A percentile compares a stretch with the other conserved stretches of the same genome.
Conservation (phyloP, 2,797 vertebrate species). For the Sciurus vulgaris region DNA sequence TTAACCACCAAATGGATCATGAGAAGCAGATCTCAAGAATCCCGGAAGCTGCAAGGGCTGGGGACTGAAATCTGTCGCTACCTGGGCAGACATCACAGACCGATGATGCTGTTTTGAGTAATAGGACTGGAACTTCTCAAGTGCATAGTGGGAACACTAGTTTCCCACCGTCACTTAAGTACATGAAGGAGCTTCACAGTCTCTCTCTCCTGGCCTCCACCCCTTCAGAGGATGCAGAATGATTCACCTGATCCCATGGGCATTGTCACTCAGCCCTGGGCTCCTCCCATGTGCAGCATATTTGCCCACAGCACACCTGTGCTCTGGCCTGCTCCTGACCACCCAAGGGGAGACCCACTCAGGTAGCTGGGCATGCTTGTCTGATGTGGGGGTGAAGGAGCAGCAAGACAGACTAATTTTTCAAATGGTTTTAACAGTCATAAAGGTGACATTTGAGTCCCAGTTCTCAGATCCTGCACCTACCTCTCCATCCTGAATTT, state of each 20-base stretch:
- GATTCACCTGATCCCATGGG: not conserved
- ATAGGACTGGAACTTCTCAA: not conserved
- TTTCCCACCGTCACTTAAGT: not conserved
- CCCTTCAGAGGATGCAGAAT: not conserved
- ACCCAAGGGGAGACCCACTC: not conserved
- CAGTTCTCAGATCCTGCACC: not conserved
- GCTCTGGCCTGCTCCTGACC: not conserved
- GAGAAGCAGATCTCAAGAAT: not conserved
- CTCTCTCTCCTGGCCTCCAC: not conserved
- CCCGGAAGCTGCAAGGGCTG: not conserved
- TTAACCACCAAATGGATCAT: not conserved
- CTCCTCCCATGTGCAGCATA: not conserved
- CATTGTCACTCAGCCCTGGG: not conserved
- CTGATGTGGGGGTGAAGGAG: not conserved
- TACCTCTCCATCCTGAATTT: constrained; percentile 6
- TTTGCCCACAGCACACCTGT: not conserved
- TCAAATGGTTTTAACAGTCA: not conserved
- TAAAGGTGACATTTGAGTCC: not conserved
- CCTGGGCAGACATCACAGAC: not conserved
- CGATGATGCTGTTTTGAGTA: not conserved
- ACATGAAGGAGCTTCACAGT: not conserved
- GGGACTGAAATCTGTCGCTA: not conserved
- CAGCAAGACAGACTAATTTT: not conserved
- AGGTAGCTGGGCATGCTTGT: no score
- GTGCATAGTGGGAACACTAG: not conserved